Conservation (phyloP, 1,140 invertebrate genomes). For the Brachionus rubens region DNA sequence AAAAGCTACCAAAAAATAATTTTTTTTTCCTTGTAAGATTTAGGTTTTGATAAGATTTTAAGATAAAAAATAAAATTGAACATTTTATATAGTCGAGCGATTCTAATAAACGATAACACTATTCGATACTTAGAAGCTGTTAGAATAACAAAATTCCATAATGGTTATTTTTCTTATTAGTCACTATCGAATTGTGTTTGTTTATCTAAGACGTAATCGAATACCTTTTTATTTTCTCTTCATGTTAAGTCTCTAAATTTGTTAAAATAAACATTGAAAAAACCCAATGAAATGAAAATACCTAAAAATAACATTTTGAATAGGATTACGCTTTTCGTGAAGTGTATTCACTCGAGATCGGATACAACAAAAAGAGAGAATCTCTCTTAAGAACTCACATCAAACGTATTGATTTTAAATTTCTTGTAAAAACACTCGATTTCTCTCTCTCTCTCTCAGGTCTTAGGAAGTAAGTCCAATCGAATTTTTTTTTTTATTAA, state of each 20-base stretch:
- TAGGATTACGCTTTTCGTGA: not conserved
- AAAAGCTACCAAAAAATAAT: constrained; percentile 17
- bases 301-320: constrained; percentile 27
- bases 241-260: constrained; percentile 15
- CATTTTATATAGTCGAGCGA: not conserved
- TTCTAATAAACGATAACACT: constrained; percentile 29
- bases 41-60: no score
- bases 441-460: no score
- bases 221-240: constrained; percentile 25
- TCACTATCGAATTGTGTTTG: constrained; percentile 27
- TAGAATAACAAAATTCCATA: constrained; percentile 41
- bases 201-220: constrained; percentile 31
- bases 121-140: constrained; percentile 20
- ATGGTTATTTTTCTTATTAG: constrained; percentile 10
- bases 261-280: constrained; percentile 33
- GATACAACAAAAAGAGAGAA: no score
- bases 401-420: no score
- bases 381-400: no score
- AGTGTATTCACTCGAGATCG: not conserved
- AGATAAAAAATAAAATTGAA: no score
- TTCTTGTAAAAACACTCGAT: no score
- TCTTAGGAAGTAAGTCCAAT: no score
- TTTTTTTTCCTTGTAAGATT: no score
- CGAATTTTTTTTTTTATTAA: no score
- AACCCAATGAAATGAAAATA: not conserved